Conservation (phyloP, 2,797 vertebrate species). For the Sorex maritimensis region DNA sequence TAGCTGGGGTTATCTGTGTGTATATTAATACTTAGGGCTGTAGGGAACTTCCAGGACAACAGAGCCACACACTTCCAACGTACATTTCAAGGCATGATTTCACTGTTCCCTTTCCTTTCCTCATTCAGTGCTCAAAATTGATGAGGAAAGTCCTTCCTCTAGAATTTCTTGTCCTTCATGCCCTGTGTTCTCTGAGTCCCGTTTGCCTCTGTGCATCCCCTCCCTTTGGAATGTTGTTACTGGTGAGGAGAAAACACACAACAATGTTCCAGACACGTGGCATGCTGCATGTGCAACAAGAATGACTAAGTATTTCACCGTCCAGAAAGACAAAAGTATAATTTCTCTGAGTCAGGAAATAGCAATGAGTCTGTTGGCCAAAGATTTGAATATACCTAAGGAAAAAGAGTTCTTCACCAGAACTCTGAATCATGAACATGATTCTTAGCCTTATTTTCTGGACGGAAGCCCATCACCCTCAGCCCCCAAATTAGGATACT, state of each 20-base stretch:
- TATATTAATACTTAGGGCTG: background rate
- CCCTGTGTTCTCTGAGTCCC: background rate
- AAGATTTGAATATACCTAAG: background rate
- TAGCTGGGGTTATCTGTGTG: background rate
- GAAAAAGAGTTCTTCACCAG: background rate
- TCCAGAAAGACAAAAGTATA: background rate
- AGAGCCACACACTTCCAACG: background rate
- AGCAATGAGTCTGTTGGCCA: no score
- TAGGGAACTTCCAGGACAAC: background rate
- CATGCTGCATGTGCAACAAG: background rate
- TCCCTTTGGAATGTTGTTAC: background rate
- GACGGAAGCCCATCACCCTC: background rate
- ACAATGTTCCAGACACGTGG: no score
- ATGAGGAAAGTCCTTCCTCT: background rate
- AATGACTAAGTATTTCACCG: background rate
- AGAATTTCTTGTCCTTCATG: background rate
- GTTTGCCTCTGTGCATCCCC: rapidly evolving
- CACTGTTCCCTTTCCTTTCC: background rate
- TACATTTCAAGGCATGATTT: background rate
- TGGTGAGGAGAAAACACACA: background rate
- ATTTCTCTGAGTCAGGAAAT: background rate
- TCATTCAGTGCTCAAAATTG: background rate
- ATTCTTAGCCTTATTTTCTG: background rate
- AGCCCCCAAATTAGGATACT: conserved; percentile 84
- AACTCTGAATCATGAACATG: background rate